Evolutionary conservation across 1,140 invertebrate genomes (phyloP), one percentile per base, ranked within the genome.

Genomic region (Oryzaephilus surinamensis): DNA sequence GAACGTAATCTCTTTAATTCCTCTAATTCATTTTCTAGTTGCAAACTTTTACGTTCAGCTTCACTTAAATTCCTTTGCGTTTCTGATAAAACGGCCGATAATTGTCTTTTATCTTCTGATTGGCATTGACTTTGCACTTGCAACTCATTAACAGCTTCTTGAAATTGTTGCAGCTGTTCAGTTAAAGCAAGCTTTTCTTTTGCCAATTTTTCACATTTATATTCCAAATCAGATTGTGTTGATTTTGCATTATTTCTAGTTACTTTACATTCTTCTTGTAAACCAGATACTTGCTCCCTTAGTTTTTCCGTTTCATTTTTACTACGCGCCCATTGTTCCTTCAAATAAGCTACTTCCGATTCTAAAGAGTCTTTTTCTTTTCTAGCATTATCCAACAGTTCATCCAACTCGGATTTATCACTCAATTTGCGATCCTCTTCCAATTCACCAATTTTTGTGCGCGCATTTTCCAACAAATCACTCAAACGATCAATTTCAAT

Each of bases 191-290:
- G 52, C 35, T 81, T 81, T 48, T 92, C 86, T 14, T 77, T 72
- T 12, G 77, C 73, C 31, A 83, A 48, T 51, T 81, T 76, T 32
- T 83, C 76, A 16, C 83, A 58, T 43, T 81, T 76, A 51, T 80
- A 85, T 55, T 93, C 83, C 31, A 92, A 61, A 49, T 89, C 82
- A 6, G 77, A 76, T 27, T 87, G 70, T 8, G 80, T 78, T 4
- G 77, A 81, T 57, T 88, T 87, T 8, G 86, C 81, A 61, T 83
- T 88, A 49, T 85, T 88, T 48, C 81, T 74, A 0, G 76, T 75
- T 38, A 80, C 84, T 64, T 79, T 82, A 38, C 75, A 76, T 56
- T 92, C 84, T 54, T 90, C 84, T 54, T 85, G 82, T 21, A 84
- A 60, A 13, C 73, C 72, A 10, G 73, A 66, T 1, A 84, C 66